phyloP scores from a whole-genome alignment of 2,113 vertebrate species.

The Cygnus buccinator region DNA sequence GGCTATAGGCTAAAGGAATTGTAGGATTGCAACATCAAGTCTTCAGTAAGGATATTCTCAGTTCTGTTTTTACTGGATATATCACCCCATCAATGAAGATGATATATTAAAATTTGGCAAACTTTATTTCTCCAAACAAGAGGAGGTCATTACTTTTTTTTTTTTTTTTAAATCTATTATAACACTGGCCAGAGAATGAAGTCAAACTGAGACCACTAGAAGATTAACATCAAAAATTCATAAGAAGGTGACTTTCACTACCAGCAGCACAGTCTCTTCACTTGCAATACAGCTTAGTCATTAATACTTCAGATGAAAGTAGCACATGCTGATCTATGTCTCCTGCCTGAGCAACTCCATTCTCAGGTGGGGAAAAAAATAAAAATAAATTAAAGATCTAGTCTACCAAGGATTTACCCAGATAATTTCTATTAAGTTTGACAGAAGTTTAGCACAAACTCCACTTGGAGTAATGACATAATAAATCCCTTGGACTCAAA shows the following conservation, averaged over 20 bases:
- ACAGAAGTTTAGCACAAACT: background rate
- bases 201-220: conserved; percentile 8
- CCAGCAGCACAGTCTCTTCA: background rate
- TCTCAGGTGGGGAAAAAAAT: background rate
- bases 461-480: background rate
- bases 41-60: background rate
- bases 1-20: conserved; percentile 7
- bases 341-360: background rate
- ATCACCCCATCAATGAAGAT: background rate
- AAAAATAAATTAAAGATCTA: background rate
- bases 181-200: background rate
- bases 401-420: background rate
- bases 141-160: conserved; percentile 27
- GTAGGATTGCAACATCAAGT: background rate
- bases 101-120: conserved; percentile 4
- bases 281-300: background rate
- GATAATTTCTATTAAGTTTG: conserved; percentile 6
- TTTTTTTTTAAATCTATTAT: background rate
- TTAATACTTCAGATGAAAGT: background rate
- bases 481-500: conserved; percentile 33
- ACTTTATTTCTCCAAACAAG: conserved; percentile 4
- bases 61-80: background rate
- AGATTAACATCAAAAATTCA: conserved; percentile 54
- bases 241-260: conserved; percentile 37
- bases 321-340: background rate